phyloP scores from a whole-genome alignment of 2,797 vertebrate species.

The Phrynocephalus forsythii region DNA sequence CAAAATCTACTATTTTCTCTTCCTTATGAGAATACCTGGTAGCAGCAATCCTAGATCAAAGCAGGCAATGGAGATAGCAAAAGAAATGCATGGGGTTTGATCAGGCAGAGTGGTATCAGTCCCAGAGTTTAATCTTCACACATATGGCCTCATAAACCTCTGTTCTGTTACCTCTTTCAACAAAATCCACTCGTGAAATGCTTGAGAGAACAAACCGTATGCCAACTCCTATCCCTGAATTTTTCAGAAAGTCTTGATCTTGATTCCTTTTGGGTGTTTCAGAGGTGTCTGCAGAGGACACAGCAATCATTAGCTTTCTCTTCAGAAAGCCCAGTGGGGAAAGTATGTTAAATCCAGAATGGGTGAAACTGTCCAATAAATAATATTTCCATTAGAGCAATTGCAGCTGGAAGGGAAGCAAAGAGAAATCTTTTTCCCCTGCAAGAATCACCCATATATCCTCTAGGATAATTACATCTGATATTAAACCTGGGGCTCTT shows the following conservation, averaged over 20 bases:
- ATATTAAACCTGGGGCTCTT: slow-evolving; percentile 24
- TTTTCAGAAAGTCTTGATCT: background rate
- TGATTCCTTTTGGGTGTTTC: background rate
- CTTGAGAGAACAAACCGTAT: background rate
- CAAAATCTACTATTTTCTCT: background rate
- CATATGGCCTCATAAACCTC: background rate
- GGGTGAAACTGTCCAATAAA: slow-evolving; percentile 22
- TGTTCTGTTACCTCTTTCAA: background rate
- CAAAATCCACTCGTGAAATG: background rate
- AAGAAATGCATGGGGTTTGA: background rate
- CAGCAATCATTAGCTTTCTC: slow-evolving; percentile 21
- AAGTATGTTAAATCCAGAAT: slow-evolving; percentile 30
- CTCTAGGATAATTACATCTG: slow-evolving; percentile 39
- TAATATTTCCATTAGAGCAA: slow-evolving; percentile 22
- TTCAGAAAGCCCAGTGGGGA: slow-evolving; percentile 7
- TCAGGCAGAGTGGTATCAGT: background rate
- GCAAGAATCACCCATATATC: slow-evolving; percentile 34
- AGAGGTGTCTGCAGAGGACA: background rate
- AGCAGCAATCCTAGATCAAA: background rate
- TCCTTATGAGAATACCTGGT: background rate
- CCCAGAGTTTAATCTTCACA: background rate
- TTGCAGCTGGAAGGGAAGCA: slow-evolving; percentile 4
- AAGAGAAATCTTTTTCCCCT: slow-evolving; percentile 44
- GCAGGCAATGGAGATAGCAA: background rate
- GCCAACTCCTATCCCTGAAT: slow-evolving; percentile 11